A percentile compares a stretch with the other conserved stretches of the same genome.
phyloP scores from a whole-genome alignment of 2,113 vertebrate genomes.

The Tauraco erythrolophus region DNA sequence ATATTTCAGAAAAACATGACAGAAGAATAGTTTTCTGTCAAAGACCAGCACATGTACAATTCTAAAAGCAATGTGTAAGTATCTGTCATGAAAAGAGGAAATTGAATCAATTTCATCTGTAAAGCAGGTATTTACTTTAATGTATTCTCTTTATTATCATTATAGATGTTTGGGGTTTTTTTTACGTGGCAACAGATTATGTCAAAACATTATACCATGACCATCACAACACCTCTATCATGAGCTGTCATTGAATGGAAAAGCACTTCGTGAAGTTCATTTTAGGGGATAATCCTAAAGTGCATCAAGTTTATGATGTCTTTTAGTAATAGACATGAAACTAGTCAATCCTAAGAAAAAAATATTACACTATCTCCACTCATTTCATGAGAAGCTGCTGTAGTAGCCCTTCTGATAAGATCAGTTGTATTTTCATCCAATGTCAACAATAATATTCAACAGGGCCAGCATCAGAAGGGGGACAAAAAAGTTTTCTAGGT shows the following conservation, averaged over 20 bases:
- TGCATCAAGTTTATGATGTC: background rate
- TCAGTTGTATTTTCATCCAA: background rate
- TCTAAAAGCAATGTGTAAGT: background rate
- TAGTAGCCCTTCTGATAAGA: background rate
- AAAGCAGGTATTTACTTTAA: background rate
- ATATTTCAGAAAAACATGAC: background rate
- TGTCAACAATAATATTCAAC: background rate
- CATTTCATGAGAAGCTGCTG: background rate
- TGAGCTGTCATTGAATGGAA: background rate
- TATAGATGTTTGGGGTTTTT: background rate
- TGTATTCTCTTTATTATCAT: background rate
- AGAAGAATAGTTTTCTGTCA: background rate
- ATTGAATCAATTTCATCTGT: background rate
- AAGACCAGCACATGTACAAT: background rate
- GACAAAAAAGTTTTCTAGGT: background rate
- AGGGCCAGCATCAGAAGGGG: background rate
- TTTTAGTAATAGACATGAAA: background rate
- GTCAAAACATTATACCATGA: rapidly evolving
- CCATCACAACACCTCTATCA: background rate
- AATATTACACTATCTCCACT: background rate
- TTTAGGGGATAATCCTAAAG: background rate
- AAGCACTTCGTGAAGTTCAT: background rate
- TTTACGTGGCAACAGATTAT: background rate
- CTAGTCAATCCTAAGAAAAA: background rate
- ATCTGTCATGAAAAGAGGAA: background rate